A percentile compares a stretch with the other conserved stretches of the same genome.
phyloP scores from a whole-genome alignment of 2,113 vertebrate species.

The Elephas maximus region DNA sequence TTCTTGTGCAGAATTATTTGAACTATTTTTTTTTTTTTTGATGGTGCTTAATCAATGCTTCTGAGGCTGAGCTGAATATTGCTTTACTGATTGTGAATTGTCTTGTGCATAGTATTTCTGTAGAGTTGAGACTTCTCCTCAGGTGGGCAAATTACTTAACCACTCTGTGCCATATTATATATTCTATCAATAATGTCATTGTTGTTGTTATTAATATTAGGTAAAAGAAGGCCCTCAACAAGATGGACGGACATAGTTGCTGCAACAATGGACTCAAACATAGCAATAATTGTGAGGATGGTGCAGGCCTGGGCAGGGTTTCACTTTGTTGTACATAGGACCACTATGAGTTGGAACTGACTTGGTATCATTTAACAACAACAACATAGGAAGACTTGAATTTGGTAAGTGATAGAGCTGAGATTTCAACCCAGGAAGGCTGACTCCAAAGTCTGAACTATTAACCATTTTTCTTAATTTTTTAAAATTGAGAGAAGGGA shows the following conservation, averaged over 20 bases:
- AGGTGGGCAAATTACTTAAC: neutral
- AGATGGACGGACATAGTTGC: too few species aligned
- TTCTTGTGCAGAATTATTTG: neutral
- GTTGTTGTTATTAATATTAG: neutral
- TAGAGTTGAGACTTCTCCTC: constrained; percentile 43
- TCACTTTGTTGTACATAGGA: too few species aligned
- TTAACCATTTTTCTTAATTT: neutral
- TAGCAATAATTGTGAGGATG: too few species aligned
- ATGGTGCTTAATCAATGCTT: neutral
- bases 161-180: neutral
- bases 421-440: neutral
- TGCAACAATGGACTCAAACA: too few species aligned
- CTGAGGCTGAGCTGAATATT: neutral
- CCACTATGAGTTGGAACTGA: too few species aligned
- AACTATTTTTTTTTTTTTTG: neutral
- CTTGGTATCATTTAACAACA: too few species aligned
- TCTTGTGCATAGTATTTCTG: constrained; percentile 19
- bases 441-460: neutral
- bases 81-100: constrained; percentile 5
- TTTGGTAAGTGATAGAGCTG: neutral
- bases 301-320: too few species aligned
- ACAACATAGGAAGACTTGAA: neutral
- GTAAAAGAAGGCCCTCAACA: neutral
- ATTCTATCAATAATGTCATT: neutral
- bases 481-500: constrained; percentile 6